Evolutionary conservation across 2,113 vertebrate genomes (phyloP), one percentile per base, ranked within the genome.

Genomic region (Cyphomyrus plagiostoma): DNA sequence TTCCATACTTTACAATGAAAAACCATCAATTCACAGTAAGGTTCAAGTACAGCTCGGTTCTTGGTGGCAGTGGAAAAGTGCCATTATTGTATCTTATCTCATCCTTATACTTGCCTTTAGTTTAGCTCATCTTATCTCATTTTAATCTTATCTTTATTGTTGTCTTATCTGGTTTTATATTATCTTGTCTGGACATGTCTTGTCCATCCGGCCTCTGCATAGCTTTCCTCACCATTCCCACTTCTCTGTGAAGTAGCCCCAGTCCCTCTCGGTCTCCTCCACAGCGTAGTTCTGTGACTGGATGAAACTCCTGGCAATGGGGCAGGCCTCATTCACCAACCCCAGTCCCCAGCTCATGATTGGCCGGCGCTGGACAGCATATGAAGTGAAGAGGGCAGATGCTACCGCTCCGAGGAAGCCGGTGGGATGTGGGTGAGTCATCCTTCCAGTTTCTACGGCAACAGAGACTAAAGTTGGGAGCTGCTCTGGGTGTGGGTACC

Each of bases 401-500:
- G 96, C 96, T 3, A 97, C 93, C 0, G 95, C 95, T 1, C 96
- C 96, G 2, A 97, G 94, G 89, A 96, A 96, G 87, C 96, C 97
- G 0, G 96, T 97, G 46, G 97, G 97, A 92, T 97, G 97, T 90
- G 96, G 95, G 49, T 97, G 97, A 45, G 97, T 97, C 97, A 97
- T 97, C 90, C 96, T 94, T 77, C 96, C 96, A 0, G 96, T 97
- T 92, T 97, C 96, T 49, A 97, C 92, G 17, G 97, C 96, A 91
- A 96, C 95, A 0, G 90, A 92, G 89, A 97, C 95, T 91, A 97
- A 89, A 0, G 94, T 94, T 2, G 94, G 89, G 84, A 97, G 93
- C 92, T 97, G 95, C 39, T 93, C 92, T 0, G 95, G 93, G 8
- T 85, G 95, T 0, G 96, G 96, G 91, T 96, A 97, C 91, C 96